Evolutionary conservation across 2,888 invertebrate species (phyloP).

Genomic region (Harpagoxenus sublaevis): DNA sequence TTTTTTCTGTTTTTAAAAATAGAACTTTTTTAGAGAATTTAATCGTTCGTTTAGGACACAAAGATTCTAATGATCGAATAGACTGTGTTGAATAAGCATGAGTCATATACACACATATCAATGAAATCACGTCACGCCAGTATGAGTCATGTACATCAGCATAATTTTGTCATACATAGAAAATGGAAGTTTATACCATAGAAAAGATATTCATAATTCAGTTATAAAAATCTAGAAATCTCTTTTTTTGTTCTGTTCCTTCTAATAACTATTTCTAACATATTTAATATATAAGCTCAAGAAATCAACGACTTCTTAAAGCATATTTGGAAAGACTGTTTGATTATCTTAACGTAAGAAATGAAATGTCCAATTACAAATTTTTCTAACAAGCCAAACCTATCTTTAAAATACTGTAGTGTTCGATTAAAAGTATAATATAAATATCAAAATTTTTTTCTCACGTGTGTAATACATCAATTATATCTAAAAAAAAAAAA

Average conservation of each 20-base stretch:
- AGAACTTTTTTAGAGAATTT: background rate
- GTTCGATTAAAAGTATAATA: conserved; percentile 26
- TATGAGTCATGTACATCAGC: conserved; percentile 39
- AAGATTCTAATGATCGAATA: background rate
- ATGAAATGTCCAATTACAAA: conserved; percentile 12
- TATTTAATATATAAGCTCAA: conserved; percentile 19
- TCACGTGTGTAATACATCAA: conserved; percentile 21
- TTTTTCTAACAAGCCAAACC: conserved; percentile 3
- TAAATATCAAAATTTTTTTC: conserved; percentile 30
- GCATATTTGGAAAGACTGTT: conserved; percentile 37
- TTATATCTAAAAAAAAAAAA: conserved; percentile 39
- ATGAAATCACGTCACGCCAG: conserved; percentile 34
- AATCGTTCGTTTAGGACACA: background rate
- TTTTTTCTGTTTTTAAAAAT: conserved; percentile 5
- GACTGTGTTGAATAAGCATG: conserved; percentile 18
- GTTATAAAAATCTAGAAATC: conserved; percentile 35
- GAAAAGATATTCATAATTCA: conserved; percentile 32
- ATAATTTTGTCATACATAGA: conserved; percentile 23
- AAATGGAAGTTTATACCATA: conserved; percentile 19
- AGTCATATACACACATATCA: conserved; percentile 46
- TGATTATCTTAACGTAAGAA: conserved; percentile 35
- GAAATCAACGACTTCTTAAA: conserved; percentile 36
- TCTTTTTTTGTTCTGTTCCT: conserved; percentile 14
- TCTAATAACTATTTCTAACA: conserved; percentile 28
- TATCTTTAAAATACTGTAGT: conserved; percentile 37